A percentile compares a stretch with the other conserved stretches of the same genome.
phyloP scores from a whole-genome alignment of 1,140 invertebrate genomes.

The Bradysia coprophila region DNA sequence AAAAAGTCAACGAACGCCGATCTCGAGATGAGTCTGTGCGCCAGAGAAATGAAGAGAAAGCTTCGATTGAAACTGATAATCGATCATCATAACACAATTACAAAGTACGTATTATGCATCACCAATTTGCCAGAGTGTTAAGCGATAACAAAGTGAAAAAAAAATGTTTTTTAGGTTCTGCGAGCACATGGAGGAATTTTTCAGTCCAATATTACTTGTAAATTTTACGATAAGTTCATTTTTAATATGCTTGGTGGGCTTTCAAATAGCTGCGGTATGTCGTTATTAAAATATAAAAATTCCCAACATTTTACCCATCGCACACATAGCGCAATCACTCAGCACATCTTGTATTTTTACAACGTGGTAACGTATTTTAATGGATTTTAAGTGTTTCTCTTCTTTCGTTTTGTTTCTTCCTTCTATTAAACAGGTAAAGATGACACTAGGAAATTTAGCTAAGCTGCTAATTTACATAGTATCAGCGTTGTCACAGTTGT shows the following conservation, averaged over 20 bases:
- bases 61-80: not conserved
- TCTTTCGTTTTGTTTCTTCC: not conserved
- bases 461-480: slow-evolving; percentile 19
- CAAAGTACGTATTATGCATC: too few relatives aligned
- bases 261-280: slow-evolving; percentile 19
- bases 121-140: too few relatives aligned
- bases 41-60: not conserved
- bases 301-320: not conserved
- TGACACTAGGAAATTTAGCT: slow-evolving; percentile 18
- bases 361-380: not conserved
- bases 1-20: not conserved
- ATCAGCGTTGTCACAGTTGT: slow-evolving; percentile 15
- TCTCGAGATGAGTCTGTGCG: not conserved
- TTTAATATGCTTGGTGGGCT: slow-evolving; percentile 21
- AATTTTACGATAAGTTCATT: slow-evolving; percentile 18
- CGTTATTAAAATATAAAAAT: not conserved
- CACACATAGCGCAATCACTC: not conserved
- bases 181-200: slow-evolving; percentile 13
- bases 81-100: not conserved
- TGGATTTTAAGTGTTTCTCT: not conserved
- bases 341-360: not conserved
- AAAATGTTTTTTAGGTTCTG: slow-evolving; percentile 13
- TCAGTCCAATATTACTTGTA: slow-evolving; percentile 18
- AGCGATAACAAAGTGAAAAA: too few relatives aligned
- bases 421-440: slow-evolving; percentile 8